Base-by-base conservation (phyloP, 2,888 invertebrate species). In the Heliconius charithonia region DNA sequence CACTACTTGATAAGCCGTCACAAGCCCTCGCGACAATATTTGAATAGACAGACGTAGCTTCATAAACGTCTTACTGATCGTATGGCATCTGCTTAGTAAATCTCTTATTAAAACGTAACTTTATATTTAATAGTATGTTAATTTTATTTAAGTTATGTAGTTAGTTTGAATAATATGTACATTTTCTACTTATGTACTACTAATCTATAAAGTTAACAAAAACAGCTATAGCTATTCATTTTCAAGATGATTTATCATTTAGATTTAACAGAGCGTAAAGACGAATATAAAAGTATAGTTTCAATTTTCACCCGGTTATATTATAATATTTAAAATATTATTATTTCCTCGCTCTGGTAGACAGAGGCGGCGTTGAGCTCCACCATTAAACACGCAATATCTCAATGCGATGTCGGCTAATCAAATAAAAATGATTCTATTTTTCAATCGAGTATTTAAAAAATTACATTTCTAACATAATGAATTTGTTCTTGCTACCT, bases 21-120 rank as follows among this genome's bases (percentile, higher is more conserved):
- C 74, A 82, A 83, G 81, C 78, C 75, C 77, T 79, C 75, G 79
- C 83, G 82, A 81, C 82, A 84, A 84, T 84, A 84, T 84, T 84
- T 84, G 82, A 80, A 76, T 77, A 81, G 82, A 83, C 80, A 81
- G 82, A 83, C 80, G 80, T 80, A 82, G 82, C 82, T 81, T 83
- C 82, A 82, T 83, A 82, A 81, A 81, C 65, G 80, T 81, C 80
- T 81, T 72, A 77, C 65, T 76, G 16, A 3, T 62, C 45, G 51
- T 69, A 65, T 56, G 25, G 25, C 22, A 70, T 29, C 27, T 41
- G 69, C 29, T 41, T 59, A 32, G 59, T 25, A 51, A 70, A 78
- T 29, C 65, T 51, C 51, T 62, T 75, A 62, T 59, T 62, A 32
- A 62, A 75, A 72, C 51, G 51, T 65, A 16, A 76, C 2, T 70